Base-by-base conservation (phyloP, 2,797 vertebrate genomes). In the Chelidonichthys spinosus region DNA sequence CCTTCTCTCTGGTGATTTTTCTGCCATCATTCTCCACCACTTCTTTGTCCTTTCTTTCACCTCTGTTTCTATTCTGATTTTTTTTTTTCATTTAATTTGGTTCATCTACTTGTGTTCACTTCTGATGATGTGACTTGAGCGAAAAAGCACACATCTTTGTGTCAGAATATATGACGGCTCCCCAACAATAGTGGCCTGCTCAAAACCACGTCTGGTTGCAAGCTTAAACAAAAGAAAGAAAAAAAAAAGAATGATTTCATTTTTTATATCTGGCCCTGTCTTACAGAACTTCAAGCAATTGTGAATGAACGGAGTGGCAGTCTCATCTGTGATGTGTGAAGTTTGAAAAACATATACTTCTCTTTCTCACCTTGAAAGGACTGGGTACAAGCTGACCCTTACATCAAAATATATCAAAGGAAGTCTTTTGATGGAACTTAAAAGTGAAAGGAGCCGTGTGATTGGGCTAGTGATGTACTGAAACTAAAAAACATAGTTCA, bases 391-490 rank as follows among this genome's bases (percentile, higher is more conserved):
- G 64, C 84, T 86, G 88, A 89, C 85, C 89, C 88, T 85, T 86
- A 85, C 88, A 88, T 90, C 86, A 87, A 74, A 88, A 85, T 85
- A 74, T 87, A 90, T 90, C 86, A 90, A 92, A 92, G 88, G 80
- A 76, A 87, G 68, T 61, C 85, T 89, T 92, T 91, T 91, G 90
- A 92, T 89, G 74, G 88, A 90, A 89, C 85, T 90, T 89, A 84
- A 89, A 92, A 92, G 91, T 88, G 83, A 87, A 85, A 76, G 87
- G 69, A 87, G 85, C 62, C 35, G n/a, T 87, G 74, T 89, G 89
- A 90, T 90, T 90, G 85, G 83, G 58, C 85, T 84, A 90, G 79
- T 81, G 87, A 88, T 87, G 87, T 79, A 81, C 69, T 75, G 85
- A 83, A 88, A 79, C 76, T 63, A 78, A 82, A 85, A 84, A 85